Percentiles rank a stretch among this genome's conserved stretches.
Evolutionary conservation across 2,797 vertebrate species (phyloP).

Genomic region (Cetoscarus ocellatus): DNA sequence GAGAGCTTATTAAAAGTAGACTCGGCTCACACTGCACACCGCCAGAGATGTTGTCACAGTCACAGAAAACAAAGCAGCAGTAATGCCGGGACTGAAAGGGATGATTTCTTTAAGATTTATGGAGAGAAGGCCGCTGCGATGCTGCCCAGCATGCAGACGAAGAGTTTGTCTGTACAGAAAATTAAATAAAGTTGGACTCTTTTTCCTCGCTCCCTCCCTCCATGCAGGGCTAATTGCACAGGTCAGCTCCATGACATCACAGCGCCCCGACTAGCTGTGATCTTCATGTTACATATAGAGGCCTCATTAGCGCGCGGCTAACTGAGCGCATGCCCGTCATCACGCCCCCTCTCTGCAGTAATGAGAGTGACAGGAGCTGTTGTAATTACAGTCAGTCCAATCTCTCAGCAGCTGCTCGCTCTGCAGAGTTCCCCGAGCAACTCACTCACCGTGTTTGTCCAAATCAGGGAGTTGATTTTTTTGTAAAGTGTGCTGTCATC

Average conservation of each 20-base stretch:
- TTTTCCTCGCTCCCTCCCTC: slow-evolving; percentile 9
- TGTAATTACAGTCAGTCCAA: slow-evolving; percentile 60
- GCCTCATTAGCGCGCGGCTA: slow-evolving; percentile 72
- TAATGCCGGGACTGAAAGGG: background rate
- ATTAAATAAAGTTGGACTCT: slow-evolving; percentile 11
- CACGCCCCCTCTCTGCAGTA: slow-evolving; percentile 24
- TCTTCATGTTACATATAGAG: slow-evolving; percentile 59
- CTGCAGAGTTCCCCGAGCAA: slow-evolving; percentile 1
- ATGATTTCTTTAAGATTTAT: slow-evolving; percentile 19
- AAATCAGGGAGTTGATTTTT: slow-evolving; percentile 32
- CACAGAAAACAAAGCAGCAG: slow-evolving; percentile 39
- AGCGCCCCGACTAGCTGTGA: slow-evolving; percentile 57
- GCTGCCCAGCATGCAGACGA: slow-evolving; percentile 7
- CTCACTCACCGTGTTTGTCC: slow-evolving; percentile 19
- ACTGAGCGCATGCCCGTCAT: slow-evolving; percentile 20
- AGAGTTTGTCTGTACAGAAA: background rate
- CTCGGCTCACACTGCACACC: slow-evolving; percentile 26
- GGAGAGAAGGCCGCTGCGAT: background rate
- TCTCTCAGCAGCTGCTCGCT: slow-evolving; percentile 20
- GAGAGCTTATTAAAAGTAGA: slow-evolving; percentile 63
- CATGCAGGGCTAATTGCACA: slow-evolving; percentile 58
- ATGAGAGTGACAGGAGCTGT: slow-evolving; percentile 63
- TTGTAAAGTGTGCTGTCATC: slow-evolving; percentile 23
- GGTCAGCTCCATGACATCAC: slow-evolving; percentile 65
- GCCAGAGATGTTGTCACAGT: slow-evolving; percentile 45